Base-by-base conservation (phyloP, 1,140 invertebrate species). In the Sminthurides bifidus region DNA sequence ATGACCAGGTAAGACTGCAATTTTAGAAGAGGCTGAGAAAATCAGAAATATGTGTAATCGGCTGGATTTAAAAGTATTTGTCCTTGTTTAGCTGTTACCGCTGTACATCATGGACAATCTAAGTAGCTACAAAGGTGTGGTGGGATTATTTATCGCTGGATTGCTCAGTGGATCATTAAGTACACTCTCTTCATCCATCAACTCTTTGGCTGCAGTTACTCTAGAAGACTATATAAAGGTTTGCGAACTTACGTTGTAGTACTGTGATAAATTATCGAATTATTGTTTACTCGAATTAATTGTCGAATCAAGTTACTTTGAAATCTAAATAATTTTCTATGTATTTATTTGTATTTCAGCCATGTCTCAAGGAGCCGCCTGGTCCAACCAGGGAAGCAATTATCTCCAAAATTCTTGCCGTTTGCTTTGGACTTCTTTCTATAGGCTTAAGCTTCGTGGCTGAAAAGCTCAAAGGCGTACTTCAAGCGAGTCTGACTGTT, bases 201-300 rank as follows among this genome's bases (percentile, higher is more conserved):
- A 91, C 70, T 86, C 87, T 12, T 71, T 92, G 21, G 82, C 88
- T 14, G 87, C 87, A 14, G 85, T 92, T n/a, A 87, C 84, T 1
- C 74, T 89, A 52, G 83, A 88, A 66, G 88, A 92, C 72, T 87
- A 87, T 66, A 68, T 85, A 1, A 81, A 81, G 61, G 69, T 71
- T 29, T 19, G 17, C 8, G 12, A 14, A 8, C 8, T 44, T 44
- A 10, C 17, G 12, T 35, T 6, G 21, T 43, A n/a, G n/a, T n/a
- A n/a, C n/a, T n/a, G n/a, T n/a, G n/a, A n/a, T n/a, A n/a, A n/a
- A n/a, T n/a, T n/a, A n/a, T n/a, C n/a, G n/a, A n/a, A n/a, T n/a
- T n/a, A n/a, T n/a, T n/a, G n/a, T n/a, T n/a, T n/a, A n/a, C n/a
- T n/a, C n/a, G n/a, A n/a, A n/a, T n/a, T n/a, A n/a, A n/a, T n/a